These are phyloP conservation scores for Arothron firmamentum DNA, from an alignment of 2,113 vertebrate species.

Conservation along the genomic window DNA sequence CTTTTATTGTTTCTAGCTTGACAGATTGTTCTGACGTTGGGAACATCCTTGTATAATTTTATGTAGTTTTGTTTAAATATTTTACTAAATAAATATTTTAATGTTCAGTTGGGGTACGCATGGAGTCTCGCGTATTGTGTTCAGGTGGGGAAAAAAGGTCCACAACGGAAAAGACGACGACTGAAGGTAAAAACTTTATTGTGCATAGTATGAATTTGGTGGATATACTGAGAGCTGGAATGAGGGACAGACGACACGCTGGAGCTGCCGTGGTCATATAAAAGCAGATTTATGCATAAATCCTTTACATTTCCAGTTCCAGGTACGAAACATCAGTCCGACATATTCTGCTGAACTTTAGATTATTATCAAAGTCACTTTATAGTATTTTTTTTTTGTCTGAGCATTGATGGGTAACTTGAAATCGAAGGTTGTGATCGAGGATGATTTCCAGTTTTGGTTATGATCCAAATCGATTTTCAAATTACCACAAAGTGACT, in stretches of 20 bases:
- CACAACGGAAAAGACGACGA: background rate
- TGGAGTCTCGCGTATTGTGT: background rate
- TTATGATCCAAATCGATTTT: too few species aligned
- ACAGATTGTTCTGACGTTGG: slow-evolving; percentile 68
- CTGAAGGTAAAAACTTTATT: slow-evolving; percentile 52
- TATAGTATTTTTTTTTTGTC: too few species aligned
- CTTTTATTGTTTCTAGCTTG: slow-evolving; percentile 67
- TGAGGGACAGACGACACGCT: slow-evolving; percentile 17
- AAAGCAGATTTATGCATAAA: too few species aligned
- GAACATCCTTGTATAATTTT: slow-evolving; percentile 75
- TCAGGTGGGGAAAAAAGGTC: background rate
- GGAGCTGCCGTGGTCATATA: too few species aligned
- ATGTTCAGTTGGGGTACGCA: slow-evolving; percentile 48
- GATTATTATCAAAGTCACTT: too few species aligned
- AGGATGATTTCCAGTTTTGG: too few species aligned
- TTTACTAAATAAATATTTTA: slow-evolving; percentile 86
- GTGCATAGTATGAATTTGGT: slow-evolving; percentile 9
- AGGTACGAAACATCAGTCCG: too few species aligned
- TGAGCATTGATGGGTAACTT: too few species aligned
- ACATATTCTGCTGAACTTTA: too few species aligned
- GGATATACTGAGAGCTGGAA: slow-evolving; percentile 25
- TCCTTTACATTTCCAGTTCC: too few species aligned
- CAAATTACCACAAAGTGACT: too few species aligned
- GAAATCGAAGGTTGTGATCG: too few species aligned
- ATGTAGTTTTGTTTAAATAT: slow-evolving; percentile 80